These are phyloP conservation scores for Phrynosoma platyrhinos DNA, from an alignment of 2,113 vertebrate genomes.

Conservation along the genomic window DNA sequence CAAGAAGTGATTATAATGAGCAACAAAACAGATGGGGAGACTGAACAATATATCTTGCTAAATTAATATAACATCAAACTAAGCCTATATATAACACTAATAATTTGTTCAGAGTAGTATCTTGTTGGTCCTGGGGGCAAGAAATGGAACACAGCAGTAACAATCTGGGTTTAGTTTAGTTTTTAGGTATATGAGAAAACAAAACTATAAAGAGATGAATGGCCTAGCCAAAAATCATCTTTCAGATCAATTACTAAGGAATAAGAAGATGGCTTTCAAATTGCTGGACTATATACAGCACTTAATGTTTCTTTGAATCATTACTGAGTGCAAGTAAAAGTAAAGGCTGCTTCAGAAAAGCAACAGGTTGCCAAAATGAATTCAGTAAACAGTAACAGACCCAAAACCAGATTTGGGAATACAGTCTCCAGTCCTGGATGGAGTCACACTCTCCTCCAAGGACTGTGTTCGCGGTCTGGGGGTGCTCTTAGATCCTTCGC, in stretches of 20 bases:
- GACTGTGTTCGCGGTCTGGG: too few species aligned
- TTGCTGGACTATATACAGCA: background rate
- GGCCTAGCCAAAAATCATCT: background rate
- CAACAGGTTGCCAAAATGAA: conserved; percentile 11
- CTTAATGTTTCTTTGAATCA: background rate
- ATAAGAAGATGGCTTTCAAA: background rate
- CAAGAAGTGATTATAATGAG: conserved; percentile 2
- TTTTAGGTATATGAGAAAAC: background rate
- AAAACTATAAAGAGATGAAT: background rate
- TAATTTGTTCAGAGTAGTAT: background rate
- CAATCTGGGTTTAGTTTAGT: background rate
- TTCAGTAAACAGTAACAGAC: too few species aligned
- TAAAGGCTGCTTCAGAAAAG: background rate
- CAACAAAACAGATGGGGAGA: background rate
- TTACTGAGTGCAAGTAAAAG: background rate
- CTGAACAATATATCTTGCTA: background rate
- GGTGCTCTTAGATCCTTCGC: too few species aligned
- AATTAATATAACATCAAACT: background rate
- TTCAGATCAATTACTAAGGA: background rate
- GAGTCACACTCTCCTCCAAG: too few species aligned
- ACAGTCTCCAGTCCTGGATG: too few species aligned
- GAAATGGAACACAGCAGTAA: background rate
- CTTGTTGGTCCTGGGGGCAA: background rate
- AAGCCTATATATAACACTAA: background rate
- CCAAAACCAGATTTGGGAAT: too few species aligned